Conservation (phyloP, 2,113 vertebrate genomes). For the Eretmochelys imbricata region DNA sequence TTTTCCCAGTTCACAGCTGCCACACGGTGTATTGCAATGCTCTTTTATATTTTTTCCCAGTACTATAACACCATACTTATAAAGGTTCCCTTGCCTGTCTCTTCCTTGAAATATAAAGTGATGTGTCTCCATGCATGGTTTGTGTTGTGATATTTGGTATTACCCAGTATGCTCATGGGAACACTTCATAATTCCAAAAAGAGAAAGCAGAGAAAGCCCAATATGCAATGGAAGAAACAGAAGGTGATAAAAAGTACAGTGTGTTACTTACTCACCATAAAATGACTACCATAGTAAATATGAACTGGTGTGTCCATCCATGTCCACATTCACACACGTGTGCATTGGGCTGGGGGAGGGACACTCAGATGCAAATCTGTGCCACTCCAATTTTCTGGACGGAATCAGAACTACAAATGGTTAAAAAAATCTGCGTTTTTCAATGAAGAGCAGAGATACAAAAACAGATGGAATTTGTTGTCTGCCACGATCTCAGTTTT, state of each 20-base stretch:
- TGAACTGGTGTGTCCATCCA: not conserved
- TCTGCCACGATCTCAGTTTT: not conserved
- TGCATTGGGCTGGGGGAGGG: fast-evolving
- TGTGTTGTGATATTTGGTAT: not conserved
- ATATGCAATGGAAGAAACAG: not conserved
- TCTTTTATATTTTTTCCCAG: not conserved
- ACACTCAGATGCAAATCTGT: not conserved
- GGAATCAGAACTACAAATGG: not conserved
- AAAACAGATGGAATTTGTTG: not conserved
- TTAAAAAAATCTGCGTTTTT: not conserved
- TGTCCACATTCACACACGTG: not conserved
- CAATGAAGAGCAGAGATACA: not conserved
- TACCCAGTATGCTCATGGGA: not conserved
- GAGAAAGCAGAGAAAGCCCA: not conserved
- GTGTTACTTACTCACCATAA: not conserved
- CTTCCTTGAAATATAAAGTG: not conserved
- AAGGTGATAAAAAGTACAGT: not conserved
- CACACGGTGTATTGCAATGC: fast-evolving
- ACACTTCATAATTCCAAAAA: not conserved
- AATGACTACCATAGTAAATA: not conserved
- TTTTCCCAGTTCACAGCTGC: constrained; percentile 33
- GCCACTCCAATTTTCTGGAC: not conserved
- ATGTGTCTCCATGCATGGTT: fast-evolving
- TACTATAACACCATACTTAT: constrained; percentile 59
- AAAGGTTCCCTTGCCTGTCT: not conserved